A percentile compares a stretch with the other conserved stretches of the same genome.
Evolutionary conservation across 1,140 invertebrate genomes (phyloP).

Genomic region (Trichomalopsis sarcophagae): DNA sequence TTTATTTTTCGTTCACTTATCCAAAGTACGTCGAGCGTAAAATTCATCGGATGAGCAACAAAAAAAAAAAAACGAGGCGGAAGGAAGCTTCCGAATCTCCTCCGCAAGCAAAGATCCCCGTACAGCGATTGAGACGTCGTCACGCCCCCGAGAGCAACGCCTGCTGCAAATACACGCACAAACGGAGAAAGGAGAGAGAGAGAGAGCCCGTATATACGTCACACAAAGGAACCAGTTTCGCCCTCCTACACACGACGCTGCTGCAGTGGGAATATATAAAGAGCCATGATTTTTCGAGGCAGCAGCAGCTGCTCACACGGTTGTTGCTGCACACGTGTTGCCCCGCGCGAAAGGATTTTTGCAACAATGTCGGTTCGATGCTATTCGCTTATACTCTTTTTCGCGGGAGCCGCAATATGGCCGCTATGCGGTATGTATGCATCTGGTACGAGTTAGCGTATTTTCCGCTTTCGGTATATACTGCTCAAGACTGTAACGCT

Average conservation of each 20-base stretch:
- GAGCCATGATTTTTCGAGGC: neutral
- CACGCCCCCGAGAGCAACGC: neutral
- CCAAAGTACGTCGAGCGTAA: neutral
- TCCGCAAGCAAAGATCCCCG: neutral
- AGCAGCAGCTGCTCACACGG: neutral
- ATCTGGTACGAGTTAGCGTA: neutral
- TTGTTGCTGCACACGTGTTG: neutral
- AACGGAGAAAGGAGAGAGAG: conserved; percentile 14
- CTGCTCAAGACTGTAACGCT: too few species aligned
- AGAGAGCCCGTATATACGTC: neutral
- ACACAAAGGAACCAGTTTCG: conserved; percentile 26
- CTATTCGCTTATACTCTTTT: neutral
- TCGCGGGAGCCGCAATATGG: neutral
- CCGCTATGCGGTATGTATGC: too few species aligned
- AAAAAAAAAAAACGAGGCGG: neutral
- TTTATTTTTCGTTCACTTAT: neutral
- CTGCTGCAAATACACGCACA: neutral
- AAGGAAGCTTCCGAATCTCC: neutral
- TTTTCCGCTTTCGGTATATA: neutral
- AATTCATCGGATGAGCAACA: neutral
- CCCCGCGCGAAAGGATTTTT: neutral
- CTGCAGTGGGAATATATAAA: neutral
- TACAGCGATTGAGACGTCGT: neutral
- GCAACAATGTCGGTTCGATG: neutral
- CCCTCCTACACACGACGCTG: neutral